Conservation (phyloP, 2,888 invertebrate species). For the Andrena fulva region DNA sequence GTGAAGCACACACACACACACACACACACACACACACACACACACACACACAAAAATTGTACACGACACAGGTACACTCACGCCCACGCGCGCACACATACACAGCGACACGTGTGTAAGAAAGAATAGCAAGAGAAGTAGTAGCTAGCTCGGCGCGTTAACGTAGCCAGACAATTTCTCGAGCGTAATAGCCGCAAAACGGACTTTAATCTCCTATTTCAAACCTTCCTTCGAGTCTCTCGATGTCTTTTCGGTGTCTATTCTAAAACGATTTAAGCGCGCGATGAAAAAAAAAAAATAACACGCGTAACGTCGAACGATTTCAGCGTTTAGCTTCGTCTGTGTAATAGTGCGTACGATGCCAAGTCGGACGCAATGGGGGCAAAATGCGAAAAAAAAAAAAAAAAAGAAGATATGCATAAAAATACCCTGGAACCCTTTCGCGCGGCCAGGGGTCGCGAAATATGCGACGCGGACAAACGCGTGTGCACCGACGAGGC, state of each 20-base stretch:
- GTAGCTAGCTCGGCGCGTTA: constrained; percentile 67
- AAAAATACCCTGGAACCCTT: constrained; percentile 40
- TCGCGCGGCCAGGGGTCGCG: constrained; percentile 52
- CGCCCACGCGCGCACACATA: not conserved
- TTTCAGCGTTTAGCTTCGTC: constrained; percentile 70
- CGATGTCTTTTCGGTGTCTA: constrained; percentile 79
- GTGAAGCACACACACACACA: constrained; percentile 35
- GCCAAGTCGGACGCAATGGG: constrained; percentile 29
- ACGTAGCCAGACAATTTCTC: constrained; percentile 68
- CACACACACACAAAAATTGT: not conserved
- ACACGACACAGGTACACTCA: constrained; percentile 35
- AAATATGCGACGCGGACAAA: constrained; percentile 15
- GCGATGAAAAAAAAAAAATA: constrained; percentile 46
- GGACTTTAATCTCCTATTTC: constrained; percentile 74
- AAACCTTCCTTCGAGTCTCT: constrained; percentile 74
- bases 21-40: constrained; percentile 9
- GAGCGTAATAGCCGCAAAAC: constrained; percentile 62
- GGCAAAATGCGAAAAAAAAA: constrained; percentile 6
- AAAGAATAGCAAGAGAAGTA: constrained; percentile 40
- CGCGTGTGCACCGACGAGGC: constrained; percentile 13
- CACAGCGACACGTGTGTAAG: constrained; percentile 41
- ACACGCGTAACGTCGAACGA: constrained; percentile 23
- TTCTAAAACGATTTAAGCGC: constrained; percentile 70
- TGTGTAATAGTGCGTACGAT: constrained; percentile 67
- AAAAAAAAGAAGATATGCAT: not conserved